Evolutionary conservation across 2,888 invertebrate genomes (phyloP).

Genomic region (Brachyptera putata): DNA sequence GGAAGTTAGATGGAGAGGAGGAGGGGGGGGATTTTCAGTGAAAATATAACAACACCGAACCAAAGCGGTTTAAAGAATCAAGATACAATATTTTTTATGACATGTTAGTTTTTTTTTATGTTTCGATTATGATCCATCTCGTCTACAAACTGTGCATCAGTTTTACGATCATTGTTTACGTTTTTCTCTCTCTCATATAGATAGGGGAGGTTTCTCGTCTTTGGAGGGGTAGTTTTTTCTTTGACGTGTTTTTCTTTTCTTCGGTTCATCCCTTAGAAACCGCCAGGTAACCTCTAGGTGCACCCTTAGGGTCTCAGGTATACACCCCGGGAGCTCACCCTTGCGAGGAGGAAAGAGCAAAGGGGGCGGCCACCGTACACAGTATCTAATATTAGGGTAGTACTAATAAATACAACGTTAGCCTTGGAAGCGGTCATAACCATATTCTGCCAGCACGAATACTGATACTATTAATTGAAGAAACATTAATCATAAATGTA

Average conservation of each 20-base stretch:
- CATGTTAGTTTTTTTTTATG: neutral
- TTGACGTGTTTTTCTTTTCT: no score
- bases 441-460: neutral
- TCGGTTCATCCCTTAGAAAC: slow-evolving; percentile 1
- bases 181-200: no score
- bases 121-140: neutral
- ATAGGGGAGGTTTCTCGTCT: neutral
- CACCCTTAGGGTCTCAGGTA: neutral
- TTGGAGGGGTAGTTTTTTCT: neutral
- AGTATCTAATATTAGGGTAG: no score
- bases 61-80: neutral
- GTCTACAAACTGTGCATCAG: neutral
- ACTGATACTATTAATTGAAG: neutral
- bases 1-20: no score
- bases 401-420: no score
- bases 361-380: no score
- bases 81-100: neutral
- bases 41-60: no score
- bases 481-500: slow-evolving; percentile 4
- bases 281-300: slow-evolving; percentile 1
- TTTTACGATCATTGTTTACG: neutral
- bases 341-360: no score
- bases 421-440: no score
- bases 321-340: neutral
- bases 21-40: neutral